phyloP scores from a whole-genome alignment of 2,888 invertebrate genomes.

The Drosophila seclusa region DNA sequence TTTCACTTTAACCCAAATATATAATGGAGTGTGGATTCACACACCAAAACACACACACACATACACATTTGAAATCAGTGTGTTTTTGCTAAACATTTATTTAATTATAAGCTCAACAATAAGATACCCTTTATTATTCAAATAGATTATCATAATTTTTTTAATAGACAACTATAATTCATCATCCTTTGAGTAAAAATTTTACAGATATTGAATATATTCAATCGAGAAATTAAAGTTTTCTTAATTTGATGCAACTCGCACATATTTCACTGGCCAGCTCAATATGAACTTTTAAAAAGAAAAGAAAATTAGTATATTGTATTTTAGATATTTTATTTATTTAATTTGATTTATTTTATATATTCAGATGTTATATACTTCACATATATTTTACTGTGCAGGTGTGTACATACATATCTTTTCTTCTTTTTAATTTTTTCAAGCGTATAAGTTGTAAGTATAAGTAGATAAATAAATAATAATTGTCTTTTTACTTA shows the following conservation, averaged over 20 bases:
- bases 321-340: background rate
- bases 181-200: too few species aligned
- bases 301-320: background rate
- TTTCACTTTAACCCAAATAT: constrained; percentile 75
- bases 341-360: background rate
- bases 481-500: background rate
- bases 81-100: constrained; percentile 20
- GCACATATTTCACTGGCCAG: too few species aligned
- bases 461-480: background rate
- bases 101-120: background rate
- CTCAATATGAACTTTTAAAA: too few species aligned
- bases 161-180: too few species aligned
- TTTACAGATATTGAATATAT: too few species aligned
- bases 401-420: background rate
- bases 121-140: constrained; percentile 11
- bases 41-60: constrained; percentile 2
- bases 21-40: constrained; percentile 17
- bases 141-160: too few species aligned
- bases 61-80: constrained; percentile 20
- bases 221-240: too few species aligned
- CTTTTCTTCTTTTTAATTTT: background rate
- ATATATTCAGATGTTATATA: background rate
- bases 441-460: background rate
- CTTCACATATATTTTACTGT: background rate
- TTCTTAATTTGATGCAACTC: too few species aligned